Conservation (phyloP, 2,113 vertebrate species). For the Balaenoptera acutorostrata region DNA sequence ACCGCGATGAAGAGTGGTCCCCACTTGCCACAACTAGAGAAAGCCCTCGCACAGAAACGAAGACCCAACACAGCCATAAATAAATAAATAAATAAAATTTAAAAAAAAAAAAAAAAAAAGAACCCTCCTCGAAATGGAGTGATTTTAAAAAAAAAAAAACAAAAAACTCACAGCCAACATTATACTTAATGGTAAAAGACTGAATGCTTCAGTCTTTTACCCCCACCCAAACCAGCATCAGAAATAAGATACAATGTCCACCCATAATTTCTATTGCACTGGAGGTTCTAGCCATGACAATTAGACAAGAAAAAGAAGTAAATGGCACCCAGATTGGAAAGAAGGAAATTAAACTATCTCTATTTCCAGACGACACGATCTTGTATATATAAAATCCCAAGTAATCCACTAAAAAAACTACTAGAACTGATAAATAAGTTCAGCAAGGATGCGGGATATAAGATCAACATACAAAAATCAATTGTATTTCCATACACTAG, state of each 20-base stretch:
- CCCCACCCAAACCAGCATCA: too few species aligned
- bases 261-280: neutral
- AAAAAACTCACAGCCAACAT: too few species aligned
- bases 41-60: too few species aligned
- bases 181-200: too few species aligned
- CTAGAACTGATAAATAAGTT: neutral
- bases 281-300: neutral
- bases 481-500: neutral
- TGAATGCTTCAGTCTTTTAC: neutral
- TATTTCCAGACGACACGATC: neutral
- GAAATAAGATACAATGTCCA: neutral
- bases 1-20: too few species aligned
- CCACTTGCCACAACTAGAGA: too few species aligned
- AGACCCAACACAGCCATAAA: too few species aligned
- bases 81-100: too few species aligned
- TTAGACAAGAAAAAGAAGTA: neutral
- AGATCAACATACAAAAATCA: neutral
- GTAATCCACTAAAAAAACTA: neutral
- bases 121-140: too few species aligned
- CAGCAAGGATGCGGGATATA: neutral
- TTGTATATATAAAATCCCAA: neutral
- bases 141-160: too few species aligned
- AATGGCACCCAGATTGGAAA: neutral
- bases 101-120: too few species aligned
- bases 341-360: neutral